A percentile compares a stretch with the other conserved stretches of the same genome.
Conservation (phyloP, 2,113 vertebrate species). For the Mionectes macconnelli region DNA sequence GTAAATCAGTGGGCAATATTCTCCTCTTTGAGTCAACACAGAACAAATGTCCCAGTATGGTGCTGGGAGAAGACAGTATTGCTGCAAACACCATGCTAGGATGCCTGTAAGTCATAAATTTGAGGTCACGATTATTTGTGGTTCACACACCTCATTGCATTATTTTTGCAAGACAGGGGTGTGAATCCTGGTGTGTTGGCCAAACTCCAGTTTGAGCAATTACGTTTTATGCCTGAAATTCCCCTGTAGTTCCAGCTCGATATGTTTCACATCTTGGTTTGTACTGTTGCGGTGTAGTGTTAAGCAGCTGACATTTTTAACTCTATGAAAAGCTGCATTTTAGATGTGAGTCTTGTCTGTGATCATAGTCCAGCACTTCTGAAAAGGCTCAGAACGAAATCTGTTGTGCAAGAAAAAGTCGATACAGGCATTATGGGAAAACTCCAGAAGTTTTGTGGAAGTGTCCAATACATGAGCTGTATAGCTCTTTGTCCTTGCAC, state of each 20-base stretch:
- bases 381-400: background rate
- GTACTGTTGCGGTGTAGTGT: background rate
- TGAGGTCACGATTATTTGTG: constrained; percentile 47
- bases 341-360: background rate
- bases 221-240: constrained; percentile 46
- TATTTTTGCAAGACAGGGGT: constrained; percentile 53
- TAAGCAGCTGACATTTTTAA: constrained; percentile 9
- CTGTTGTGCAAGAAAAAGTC: background rate
- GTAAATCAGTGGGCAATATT: constrained; percentile 17
- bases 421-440: background rate
- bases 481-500: background rate
- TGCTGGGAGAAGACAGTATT: constrained; percentile 4
- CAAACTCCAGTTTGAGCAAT: constrained; percentile 45
- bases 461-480: rapidly evolving
- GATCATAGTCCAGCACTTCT: background rate
- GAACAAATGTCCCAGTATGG: constrained; percentile 14
- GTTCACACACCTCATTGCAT: constrained; percentile 53
- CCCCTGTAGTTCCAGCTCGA: background rate
- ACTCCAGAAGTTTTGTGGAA: background rate
- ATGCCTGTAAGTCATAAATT: constrained; percentile 35
- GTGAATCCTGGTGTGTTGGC: constrained; percentile 59
- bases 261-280: constrained; percentile 45
- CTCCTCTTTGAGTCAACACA: background rate
- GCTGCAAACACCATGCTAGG: constrained; percentile 16
- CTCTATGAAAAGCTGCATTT: background rate